phyloP scores from a whole-genome alignment of 2,888 invertebrate species.

The Sympetrum striolatum region DNA sequence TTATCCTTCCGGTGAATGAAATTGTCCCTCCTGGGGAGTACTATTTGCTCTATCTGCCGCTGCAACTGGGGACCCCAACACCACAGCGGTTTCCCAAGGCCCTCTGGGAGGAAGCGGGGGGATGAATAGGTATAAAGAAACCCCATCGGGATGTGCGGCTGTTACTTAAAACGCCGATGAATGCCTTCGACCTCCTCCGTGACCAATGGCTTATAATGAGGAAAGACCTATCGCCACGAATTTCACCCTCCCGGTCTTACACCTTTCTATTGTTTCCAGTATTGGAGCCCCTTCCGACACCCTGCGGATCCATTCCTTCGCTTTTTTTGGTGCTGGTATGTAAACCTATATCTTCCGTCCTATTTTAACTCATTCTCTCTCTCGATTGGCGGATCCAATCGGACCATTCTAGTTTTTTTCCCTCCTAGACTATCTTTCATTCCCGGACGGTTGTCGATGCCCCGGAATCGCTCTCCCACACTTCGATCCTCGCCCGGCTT shows the following conservation, averaged over 20 bases:
- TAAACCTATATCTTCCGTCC: background rate
- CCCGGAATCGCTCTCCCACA: constrained; percentile 16
- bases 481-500: background rate
- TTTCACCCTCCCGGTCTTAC: constrained; percentile 27
- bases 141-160: constrained; percentile 1
- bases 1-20: constrained; percentile 5
- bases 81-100: background rate
- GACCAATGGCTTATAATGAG: constrained; percentile 39
- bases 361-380: background rate
- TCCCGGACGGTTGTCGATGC: background rate
- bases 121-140: background rate
- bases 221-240: constrained; percentile 1
- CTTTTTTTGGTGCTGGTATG: background rate
- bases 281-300: background rate
- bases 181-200: constrained; percentile 14
- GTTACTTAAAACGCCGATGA: constrained; percentile 34
- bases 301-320: background rate
- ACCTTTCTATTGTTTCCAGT: constrained; percentile 19
- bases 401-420: background rate
- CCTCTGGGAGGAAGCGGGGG: background rate
- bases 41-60: constrained; percentile 1
- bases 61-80: background rate
- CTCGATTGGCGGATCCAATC: constrained; percentile 29
- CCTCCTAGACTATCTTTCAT: constrained; percentile 12
- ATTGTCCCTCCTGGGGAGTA: constrained; percentile 19